These are phyloP conservation scores for Trogon surrucura DNA, from an alignment of 2,113 vertebrate genomes.

Conservation along the genomic window DNA sequence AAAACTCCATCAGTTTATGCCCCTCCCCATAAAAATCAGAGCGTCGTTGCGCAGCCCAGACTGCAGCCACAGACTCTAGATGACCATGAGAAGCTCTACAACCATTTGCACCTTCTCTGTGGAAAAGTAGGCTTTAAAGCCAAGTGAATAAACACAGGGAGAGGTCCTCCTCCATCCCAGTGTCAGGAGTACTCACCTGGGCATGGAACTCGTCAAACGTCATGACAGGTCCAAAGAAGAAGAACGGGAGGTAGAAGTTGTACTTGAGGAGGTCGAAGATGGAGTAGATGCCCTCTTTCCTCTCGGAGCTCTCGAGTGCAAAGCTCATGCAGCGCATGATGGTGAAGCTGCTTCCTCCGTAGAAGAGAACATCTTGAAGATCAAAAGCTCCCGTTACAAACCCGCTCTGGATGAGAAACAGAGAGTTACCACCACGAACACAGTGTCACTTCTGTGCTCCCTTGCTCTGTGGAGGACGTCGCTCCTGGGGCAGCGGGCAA, in stretches of 20 bases:
- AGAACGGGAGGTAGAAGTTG: slow-evolving; percentile 99
- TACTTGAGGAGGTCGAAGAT: slow-evolving; percentile 94
- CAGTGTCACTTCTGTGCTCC: not conserved
- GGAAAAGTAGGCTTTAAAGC: not conserved
- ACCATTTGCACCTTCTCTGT: not conserved
- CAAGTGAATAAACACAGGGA: accelerated
- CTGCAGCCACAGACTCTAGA: not conserved
- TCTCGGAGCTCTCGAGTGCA: slow-evolving; percentile 87
- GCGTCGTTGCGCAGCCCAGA: not conserved
- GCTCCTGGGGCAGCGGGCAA: not conserved
- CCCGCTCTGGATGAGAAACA: slow-evolving; percentile 75
- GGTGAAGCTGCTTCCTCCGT: slow-evolving; percentile 89
- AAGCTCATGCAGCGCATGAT: slow-evolving; percentile 95
- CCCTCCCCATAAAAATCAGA: not conserved
- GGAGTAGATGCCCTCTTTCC: slow-evolving; percentile 85
- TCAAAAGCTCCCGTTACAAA: slow-evolving; percentile 88
- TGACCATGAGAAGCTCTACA: not conserved
- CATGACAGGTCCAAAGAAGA: slow-evolving; percentile 97
- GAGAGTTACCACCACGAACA: not conserved
- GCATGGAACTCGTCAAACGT: slow-evolving; percentile 90
- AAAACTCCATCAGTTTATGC: not conserved
- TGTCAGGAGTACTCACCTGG: slow-evolving; percentile 78
- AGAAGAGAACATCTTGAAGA: slow-evolving; percentile 91
- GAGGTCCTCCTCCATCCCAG: accelerated
- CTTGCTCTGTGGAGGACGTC: accelerated